Base-by-base conservation (phyloP, 2,888 invertebrate species). In the Carpatolechia fugitivella region DNA sequence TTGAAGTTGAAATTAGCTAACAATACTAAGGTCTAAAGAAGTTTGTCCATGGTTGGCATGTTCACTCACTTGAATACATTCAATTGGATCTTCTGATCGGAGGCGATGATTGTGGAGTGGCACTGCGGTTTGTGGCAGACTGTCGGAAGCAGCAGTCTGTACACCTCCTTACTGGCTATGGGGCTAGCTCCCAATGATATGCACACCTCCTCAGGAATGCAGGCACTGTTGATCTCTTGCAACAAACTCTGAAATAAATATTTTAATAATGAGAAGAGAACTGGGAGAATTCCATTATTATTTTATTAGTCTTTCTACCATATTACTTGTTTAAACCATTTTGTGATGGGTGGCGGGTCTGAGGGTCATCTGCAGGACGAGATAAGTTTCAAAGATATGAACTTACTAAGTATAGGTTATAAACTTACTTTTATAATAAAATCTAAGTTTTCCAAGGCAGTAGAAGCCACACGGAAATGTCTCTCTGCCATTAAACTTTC, bases 381-480 rank as follows among this genome's bases (percentile, higher is more conserved):
- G n/a, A n/a, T n/a, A n/a, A n/a, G n/a, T n/a, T n/a, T n/a, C n/a
- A n/a, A n/a, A n/a, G n/a, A n/a, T n/a, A n/a, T n/a, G n/a, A n/a
- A n/a, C n/a, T n/a, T n/a, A n/a, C n/a, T n/a, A n/a, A n/a, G n/a
- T n/a, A n/a, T n/a, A n/a, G n/a, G n/a, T n/a, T n/a, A n/a, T n/a
- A n/a, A n/a, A 53, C 29, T 56, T 68, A 90, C 91, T 77, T 90
- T 87, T 36, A 87, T 60, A 56, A 90, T 80, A 58, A 78, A 85
- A 63, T 91, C 91, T 56, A 91, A 74, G 67, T 84, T 88, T 52
- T 83, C 80, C 56, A 91, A 70, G 3, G 91, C 86, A 29, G 78
- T 76, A 4, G 85, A 86, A 24, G 83, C 88, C 30, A 72, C 61
- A 30, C 80, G 76, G 73, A 82, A 91, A 68, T 90, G 83, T 63